Percentiles rank a stretch among this genome's conserved stretches.
phyloP scores from a whole-genome alignment of 2,113 vertebrate genomes.

The Ophiodon elongatus region DNA sequence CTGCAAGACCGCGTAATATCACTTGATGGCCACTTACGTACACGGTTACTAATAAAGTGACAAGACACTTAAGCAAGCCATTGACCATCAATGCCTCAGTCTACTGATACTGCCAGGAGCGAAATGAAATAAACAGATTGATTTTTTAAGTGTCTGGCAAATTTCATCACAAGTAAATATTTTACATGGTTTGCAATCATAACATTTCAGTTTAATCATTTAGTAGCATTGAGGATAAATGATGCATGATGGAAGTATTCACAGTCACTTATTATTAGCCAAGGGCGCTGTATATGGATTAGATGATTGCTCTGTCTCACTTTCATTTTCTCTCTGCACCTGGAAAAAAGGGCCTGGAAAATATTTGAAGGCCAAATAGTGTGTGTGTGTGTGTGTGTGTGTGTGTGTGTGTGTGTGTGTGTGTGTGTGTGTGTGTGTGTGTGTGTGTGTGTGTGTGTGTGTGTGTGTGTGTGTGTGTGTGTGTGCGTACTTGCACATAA shows the following conservation, averaged over 20 bases:
- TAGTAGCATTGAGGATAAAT: conserved; percentile 44
- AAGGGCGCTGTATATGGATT: conserved; percentile 54
- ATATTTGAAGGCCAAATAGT: conserved; percentile 36
- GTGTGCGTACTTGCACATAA: conserved; percentile 1
- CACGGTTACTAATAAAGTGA: not conserved
- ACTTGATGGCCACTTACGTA: not conserved
- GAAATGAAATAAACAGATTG: conserved; percentile 54
- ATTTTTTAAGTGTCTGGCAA: conserved; percentile 49
- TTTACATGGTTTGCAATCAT: conserved; percentile 36
- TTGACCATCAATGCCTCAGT: conserved; percentile 31
- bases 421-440: not conserved
- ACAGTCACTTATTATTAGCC: conserved; percentile 57
- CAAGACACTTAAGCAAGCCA: conserved; percentile 7
- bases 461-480: not conserved
- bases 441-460: not conserved
- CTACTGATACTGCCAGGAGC: conserved; percentile 37
- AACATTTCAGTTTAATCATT: conserved; percentile 49
- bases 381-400: no score
- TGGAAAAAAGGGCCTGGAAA: conserved; percentile 21
- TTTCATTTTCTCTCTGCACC: conserved; percentile 42
- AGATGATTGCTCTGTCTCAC: conserved; percentile 51
- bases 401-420: not conserved
- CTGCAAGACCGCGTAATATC: not conserved
- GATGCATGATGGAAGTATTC: conserved; percentile 50
- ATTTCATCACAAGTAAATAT: conserved; percentile 62